Evolutionary conservation across 2,113 vertebrate species (phyloP).

Genomic region (Nothocercus nigrocapillus): DNA sequence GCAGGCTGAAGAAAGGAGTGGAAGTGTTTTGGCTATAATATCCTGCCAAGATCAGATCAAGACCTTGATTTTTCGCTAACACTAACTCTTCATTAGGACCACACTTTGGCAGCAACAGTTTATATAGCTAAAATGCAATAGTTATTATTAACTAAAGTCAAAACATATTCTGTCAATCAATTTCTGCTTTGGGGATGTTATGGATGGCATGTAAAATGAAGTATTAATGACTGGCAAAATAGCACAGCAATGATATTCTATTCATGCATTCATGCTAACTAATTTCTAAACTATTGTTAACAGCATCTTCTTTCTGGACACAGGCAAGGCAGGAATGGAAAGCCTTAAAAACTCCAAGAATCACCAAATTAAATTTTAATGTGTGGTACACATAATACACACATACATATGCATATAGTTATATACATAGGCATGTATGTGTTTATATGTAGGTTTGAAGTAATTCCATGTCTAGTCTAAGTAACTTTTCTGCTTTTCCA

Average conservation of each 20-base stretch:
- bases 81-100: neutral
- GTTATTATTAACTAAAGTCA: conserved; percentile 2
- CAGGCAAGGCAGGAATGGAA: neutral
- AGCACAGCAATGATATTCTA: neutral
- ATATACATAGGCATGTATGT: too few relatives aligned
- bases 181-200: neutral
- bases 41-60: neutral
- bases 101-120: neutral
- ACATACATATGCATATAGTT: too few relatives aligned
- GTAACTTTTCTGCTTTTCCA: neutral
- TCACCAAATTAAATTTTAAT: neutral
- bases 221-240: conserved; percentile 6
- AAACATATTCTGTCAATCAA: conserved; percentile 1
- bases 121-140: neutral
- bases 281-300: conserved; percentile 6
- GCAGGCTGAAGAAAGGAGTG: neutral
- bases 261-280: neutral
- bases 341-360: neutral
- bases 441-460: neutral
- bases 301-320: neutral
- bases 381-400: fast-evolving
- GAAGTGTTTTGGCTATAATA: neutral
- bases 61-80: neutral
- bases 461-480: neutral
- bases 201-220: conserved; percentile 14